phyloP scores from a whole-genome alignment of 2,888 invertebrate genomes.

The Trachelus tabidus region DNA sequence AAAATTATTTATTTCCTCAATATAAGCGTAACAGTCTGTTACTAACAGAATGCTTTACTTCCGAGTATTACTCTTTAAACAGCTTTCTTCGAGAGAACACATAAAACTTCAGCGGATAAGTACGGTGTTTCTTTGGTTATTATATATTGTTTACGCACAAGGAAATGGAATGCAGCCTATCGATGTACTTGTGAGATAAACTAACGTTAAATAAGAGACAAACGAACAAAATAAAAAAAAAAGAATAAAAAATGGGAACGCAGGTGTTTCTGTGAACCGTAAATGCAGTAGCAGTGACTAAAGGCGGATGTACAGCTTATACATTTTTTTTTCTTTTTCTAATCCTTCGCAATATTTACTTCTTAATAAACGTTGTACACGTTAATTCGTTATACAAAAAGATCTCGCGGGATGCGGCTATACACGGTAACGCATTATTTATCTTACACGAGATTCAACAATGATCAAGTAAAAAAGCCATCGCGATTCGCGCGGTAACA shows the following conservation, averaged over 20 bases:
- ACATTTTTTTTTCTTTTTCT: constrained; percentile 20
- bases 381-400: constrained; percentile 56
- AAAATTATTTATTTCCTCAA: not conserved
- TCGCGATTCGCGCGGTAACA: constrained; percentile 60
- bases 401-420: constrained; percentile 53
- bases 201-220: not conserved
- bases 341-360: constrained; percentile 53
- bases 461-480: constrained; percentile 64
- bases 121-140: not conserved
- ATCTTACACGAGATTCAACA: constrained; percentile 59
- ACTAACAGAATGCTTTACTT: not conserved
- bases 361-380: constrained; percentile 52
- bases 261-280: not conserved
- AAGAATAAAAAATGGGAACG: not conserved
- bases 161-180: not conserved
- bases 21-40: not conserved
- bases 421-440: constrained; percentile 58
- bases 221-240: not conserved
- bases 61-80: not conserved
- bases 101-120: not conserved
- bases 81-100: not conserved
- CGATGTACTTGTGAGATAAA: not conserved
- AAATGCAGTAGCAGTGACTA: not conserved
- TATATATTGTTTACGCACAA: not conserved
- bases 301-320: constrained; percentile 39